These are phyloP conservation scores for Etheostoma cragini DNA, from an alignment of 2,113 vertebrate species.

Conservation along the genomic window DNA sequence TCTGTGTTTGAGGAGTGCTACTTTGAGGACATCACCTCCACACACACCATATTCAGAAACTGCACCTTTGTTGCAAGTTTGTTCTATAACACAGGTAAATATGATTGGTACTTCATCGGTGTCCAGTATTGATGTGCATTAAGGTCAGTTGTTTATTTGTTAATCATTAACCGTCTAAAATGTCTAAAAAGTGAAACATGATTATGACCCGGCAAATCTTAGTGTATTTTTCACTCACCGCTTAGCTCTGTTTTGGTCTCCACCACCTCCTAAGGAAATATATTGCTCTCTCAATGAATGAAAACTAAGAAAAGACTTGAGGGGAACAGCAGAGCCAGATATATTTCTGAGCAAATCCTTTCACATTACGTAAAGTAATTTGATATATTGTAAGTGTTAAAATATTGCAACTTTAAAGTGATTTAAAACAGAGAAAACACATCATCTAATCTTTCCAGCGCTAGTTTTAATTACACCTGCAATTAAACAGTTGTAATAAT, in stretches of 20 bases:
- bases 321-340: neutral
- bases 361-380: neutral
- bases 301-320: neutral
- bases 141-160: neutral
- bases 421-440: neutral
- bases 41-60: constrained; percentile 96
- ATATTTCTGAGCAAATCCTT: neutral
- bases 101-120: neutral
- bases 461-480: neutral
- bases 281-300: neutral
- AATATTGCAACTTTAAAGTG: neutral
- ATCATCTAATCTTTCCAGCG: neutral
- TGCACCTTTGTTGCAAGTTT: constrained; percentile 94
- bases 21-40: constrained; percentile 97
- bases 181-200: neutral
- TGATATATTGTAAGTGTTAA: neutral
- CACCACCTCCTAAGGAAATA: neutral
- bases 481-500: neutral
- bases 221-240: neutral
- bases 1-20: constrained; percentile 96
- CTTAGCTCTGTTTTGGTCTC: neutral
- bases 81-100: constrained; percentile 96
- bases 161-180: neutral
- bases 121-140: neutral
- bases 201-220: too few relatives aligned